Evolutionary conservation across 2,113 vertebrate genomes (phyloP), one percentile per base, ranked within the genome.

Genomic region (Alces alces): DNA sequence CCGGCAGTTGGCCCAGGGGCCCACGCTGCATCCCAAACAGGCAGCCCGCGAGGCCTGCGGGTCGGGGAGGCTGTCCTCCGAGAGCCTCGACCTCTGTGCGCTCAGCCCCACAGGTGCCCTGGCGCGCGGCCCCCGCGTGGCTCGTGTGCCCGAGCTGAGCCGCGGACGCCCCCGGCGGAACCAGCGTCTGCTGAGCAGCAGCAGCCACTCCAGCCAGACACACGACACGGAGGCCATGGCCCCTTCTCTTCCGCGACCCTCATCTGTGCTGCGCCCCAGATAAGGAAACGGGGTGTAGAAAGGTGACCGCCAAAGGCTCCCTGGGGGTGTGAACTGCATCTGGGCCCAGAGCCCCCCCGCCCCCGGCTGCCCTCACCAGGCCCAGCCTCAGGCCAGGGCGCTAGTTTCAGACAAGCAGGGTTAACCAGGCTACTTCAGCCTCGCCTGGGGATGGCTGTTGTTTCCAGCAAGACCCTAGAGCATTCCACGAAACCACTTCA

Each of bases 61-160:
- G 61, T 23, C 43, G 9, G 4, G 2, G 79, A 19, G 30, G 30
- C 5, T 13, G 2, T 13, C 64, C 13, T 23, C 64, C 10, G 2
- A 47, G 21, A 27, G 87, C 61, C 3, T 2, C 19, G 2, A 33
- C 54, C 19, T 43, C 27, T 0, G 25, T 13, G 1, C 25, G 36
- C 70, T 28, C 60, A 9, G 86, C 43, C 55, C 43, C 85, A 36
- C 1, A 2, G 78, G 30, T 7, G 10, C 60, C 36, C 58, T 47
- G 14, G 33, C 2, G 7, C 9, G 52, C 11, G 2, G 1, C 0
- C 2, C 21, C 5, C 3, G 1, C 1, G 25, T 16, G 12, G 30
- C 21, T 33, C 60, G 3, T 9, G 36, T 4, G 55, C 66, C 9
- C 1, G 58, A 52, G 21, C 80, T 21, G 79, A 60, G 47, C 2